Conservation (phyloP, 2,888 invertebrate species). For the Teinopalpus imperialis region DNA sequence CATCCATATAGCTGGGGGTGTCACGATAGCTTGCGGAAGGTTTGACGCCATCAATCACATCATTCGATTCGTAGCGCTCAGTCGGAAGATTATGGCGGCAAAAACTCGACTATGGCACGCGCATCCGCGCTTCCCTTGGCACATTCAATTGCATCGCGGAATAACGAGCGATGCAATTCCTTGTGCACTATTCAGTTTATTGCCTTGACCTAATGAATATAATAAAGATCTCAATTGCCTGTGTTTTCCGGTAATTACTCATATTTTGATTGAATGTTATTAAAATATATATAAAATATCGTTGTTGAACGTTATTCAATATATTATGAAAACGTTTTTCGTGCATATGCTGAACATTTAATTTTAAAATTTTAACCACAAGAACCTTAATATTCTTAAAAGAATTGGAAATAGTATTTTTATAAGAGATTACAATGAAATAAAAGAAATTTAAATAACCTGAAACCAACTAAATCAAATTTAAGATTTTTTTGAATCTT, state of each 20-base stretch:
- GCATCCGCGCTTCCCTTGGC: slow-evolving; percentile 47
- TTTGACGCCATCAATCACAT: slow-evolving; percentile 59
- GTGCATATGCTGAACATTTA: not conserved
- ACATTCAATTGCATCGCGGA: slow-evolving; percentile 33
- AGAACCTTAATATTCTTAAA: too few relatives aligned
- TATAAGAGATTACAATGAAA: too few relatives aligned
- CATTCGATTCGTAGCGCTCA: slow-evolving; percentile 53
- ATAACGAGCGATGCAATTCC: slow-evolving; percentile 13
- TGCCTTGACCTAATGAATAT: slow-evolving; percentile 7
- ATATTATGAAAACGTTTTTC: not conserved
- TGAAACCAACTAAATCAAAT: too few relatives aligned
- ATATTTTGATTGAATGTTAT: not conserved
- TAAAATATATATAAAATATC: not conserved
- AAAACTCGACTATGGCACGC: slow-evolving; percentile 53
- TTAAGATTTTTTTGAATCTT: too few relatives aligned
- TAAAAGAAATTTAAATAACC: too few relatives aligned
- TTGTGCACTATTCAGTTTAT: not conserved
- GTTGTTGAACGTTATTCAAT: not conserved
- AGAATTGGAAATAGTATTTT: too few relatives aligned
- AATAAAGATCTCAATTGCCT: not conserved
- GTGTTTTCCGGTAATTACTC: not conserved
- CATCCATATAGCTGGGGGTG: slow-evolving; percentile 32
- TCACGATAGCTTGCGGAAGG: slow-evolving; percentile 67
- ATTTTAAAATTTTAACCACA: not conserved
- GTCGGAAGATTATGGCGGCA: slow-evolving; percentile 52